Evolutionary conservation across 2,113 vertebrate species (phyloP).

Genomic region (Bos indicus): DNA sequence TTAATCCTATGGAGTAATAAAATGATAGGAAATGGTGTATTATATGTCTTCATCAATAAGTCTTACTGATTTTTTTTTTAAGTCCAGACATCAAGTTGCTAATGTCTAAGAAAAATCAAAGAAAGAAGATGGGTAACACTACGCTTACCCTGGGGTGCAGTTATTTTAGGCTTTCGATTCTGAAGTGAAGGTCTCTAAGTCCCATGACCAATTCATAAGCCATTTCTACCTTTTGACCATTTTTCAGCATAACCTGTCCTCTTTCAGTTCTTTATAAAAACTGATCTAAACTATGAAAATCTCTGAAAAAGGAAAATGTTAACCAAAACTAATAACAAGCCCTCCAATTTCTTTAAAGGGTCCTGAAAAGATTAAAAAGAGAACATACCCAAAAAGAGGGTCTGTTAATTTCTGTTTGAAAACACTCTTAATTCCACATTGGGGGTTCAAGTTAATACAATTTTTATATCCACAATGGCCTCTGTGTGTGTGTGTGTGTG

Average conservation of each 20-base stretch:
- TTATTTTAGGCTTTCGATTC: background rate
- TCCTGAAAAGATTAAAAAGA: background rate
- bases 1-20: constrained; percentile 58
- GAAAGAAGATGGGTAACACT: background rate
- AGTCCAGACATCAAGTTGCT: background rate
- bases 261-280: background rate
- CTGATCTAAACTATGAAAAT: background rate
- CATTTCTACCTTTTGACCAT: background rate
- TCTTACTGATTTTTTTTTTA: background rate
- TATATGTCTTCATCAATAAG: background rate
- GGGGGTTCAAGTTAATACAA: background rate
- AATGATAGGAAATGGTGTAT: background rate
- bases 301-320: background rate
- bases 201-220: background rate
- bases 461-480: background rate
- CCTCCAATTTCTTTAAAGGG: background rate
- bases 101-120: background rate
- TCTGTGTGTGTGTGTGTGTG: background rate
- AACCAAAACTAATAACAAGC: background rate
- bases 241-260: background rate
- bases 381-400: background rate
- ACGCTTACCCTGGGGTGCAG: background rate
- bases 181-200: background rate
- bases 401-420: background rate
- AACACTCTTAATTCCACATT: background rate